Evolutionary conservation across 2,113 vertebrate genomes (phyloP).

Genomic region (Passer montanus): DNA sequence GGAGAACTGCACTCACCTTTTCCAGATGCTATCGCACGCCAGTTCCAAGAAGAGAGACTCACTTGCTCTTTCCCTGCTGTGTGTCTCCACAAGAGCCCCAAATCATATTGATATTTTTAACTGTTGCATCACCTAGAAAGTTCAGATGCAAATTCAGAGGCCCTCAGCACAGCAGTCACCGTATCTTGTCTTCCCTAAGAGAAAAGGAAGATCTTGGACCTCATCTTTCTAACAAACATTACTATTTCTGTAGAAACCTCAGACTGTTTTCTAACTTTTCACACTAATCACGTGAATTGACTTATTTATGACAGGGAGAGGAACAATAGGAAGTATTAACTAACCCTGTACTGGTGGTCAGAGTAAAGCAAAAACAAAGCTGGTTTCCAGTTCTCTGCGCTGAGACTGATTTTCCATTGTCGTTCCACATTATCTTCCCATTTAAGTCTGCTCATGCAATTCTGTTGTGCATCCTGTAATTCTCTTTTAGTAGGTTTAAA

Average conservation of each 20-base stretch:
- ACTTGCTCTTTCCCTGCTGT: background rate
- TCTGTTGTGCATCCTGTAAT: slow-evolving; percentile 56
- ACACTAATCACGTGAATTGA: background rate
- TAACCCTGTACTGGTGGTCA: slow-evolving; percentile 15
- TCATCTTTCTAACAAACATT: background rate
- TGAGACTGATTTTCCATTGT: slow-evolving; percentile 61
- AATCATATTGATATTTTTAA: background rate
- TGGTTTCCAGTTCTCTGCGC: background rate
- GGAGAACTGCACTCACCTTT: slow-evolving; percentile 29
- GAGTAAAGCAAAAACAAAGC: slow-evolving; percentile 50
- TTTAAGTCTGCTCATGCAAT: slow-evolving; percentile 31
- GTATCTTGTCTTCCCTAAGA: background rate
- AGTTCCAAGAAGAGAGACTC: slow-evolving; percentile 40
- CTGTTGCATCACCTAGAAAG: background rate
- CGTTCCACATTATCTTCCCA: slow-evolving; percentile 29
- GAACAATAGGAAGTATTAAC: slow-evolving; percentile 44
- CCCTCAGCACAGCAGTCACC: background rate
- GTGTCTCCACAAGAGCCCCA: background rate
- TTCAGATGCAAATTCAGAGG: background rate
- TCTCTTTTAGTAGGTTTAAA: slow-evolving; percentile 53
- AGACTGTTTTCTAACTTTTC: slow-evolving; percentile 14
- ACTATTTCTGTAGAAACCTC: background rate
- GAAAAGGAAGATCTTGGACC: background rate
- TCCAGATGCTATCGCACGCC: background rate
- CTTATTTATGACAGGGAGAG: slow-evolving; percentile 41